Evolutionary conservation across 2,113 vertebrate species (phyloP), one percentile per base, ranked within the genome.

Genomic region (Xenopus borealis): DNA sequence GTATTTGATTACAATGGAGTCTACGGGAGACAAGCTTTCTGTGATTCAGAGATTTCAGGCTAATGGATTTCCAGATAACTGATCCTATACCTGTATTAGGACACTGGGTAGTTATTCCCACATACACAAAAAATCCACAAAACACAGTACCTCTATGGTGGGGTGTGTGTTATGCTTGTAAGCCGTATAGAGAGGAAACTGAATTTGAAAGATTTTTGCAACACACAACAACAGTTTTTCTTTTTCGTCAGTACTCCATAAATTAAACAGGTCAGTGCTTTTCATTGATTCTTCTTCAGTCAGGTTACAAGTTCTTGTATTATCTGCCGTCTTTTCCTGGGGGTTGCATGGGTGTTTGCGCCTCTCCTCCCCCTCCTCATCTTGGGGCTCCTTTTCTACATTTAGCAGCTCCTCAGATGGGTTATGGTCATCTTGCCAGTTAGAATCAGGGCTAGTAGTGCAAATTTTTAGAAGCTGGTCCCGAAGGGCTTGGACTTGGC

Each of bases 161-260:
- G 95, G 94, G 86, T 99, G 97, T 47, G 96, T 98, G 84, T 99
- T 98, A 94, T 99, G 97, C 88, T 98, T 99, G 83, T 98, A 99
- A 85, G 97, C 97, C 8, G 96, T 99, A 88, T 99, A 99, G 53
- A 98, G 93, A 30, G 97, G 97, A 85, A 99, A 99, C 85, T 98
- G 97, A 86, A 99, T 99, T 86, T 99, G 97, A 84, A 99, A 99
- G 82, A 99, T 98, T 91, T 99, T 99, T 87, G 97, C 96, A 72
- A 97, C 94, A 81, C 96, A 98, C 55, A 98, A 88, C 88, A 99
- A 91, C 75, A 99, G 93, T 83, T 98, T 98, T 85, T 98, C 97
- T 74, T 95, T 93, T 83, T 99, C 97, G 80, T 98, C 97, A n/a
- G 94, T 96, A 89, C 83, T 98, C 97, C 97, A 99, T 68, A 93